Evolutionary conservation across 1,140 invertebrate species (phyloP), one percentile per base, ranked within the genome.

Genomic region (Bombus pyrosoma): DNA sequence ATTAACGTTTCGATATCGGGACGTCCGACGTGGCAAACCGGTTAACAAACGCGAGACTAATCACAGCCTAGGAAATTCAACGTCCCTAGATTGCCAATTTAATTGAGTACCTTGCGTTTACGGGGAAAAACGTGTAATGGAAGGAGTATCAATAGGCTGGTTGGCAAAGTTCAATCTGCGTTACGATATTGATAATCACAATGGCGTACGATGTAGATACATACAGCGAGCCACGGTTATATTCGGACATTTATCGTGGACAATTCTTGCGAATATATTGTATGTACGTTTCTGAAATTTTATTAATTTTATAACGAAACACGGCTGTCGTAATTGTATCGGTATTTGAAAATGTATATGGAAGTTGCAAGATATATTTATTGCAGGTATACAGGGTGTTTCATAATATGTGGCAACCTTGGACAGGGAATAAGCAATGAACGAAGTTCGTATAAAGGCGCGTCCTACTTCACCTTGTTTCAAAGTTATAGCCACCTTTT

Each of bases 1-100:
- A 84, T 84, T 72, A 79, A 84, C 83, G 66, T 72, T 13, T 78
- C 83, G 66, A 78, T 76, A 77, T 66, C 72, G 57, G 6, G 4
- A 28, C 32, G 13, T 1, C 37, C 32, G 57, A 79, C 47, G 53
- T 39, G 47, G n/a, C n/a, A 59, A 77, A 76, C 43, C 81, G 57
- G 74, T 71, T 78, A 78, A 71, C 82, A 66, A 76, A 77, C 62
- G 34, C 43, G 41, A 6, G 28, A 13, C 34, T 68, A 41, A 77
- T 83, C 34, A 32, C 22, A 2, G 39, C 0, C 6, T 18, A 10
- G 22, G n/a, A 34, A n/a, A 43, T 15, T 39, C 43, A 47, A 25
- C 10, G 18, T 43, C 32, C 13, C 22, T 18, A 8, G 22, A 64
- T 68, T 28, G 41, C 28, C 59, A 13, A 64, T 66, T 53, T 32